Evolutionary conservation across 1,140 invertebrate genomes (phyloP).

Genomic region (Drosophila kanapiae): DNA sequence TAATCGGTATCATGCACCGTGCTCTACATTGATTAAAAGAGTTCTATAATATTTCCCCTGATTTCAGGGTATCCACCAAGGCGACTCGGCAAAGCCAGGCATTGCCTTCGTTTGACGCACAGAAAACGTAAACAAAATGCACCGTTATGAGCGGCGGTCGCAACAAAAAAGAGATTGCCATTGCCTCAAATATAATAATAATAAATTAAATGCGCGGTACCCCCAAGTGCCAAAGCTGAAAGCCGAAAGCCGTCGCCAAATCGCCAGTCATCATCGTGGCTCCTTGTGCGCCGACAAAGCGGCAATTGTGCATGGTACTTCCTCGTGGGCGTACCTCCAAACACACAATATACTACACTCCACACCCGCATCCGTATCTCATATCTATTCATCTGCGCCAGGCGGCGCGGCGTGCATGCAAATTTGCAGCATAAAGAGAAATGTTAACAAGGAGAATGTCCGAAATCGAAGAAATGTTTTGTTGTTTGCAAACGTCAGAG

Average conservation of each 20-base stretch:
- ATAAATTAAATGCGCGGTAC: constrained; percentile 53
- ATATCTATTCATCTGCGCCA: constrained; percentile 20
- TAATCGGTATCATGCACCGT: no score
- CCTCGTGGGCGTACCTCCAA: constrained; percentile 24
- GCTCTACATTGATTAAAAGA: not conserved
- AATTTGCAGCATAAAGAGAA: constrained; percentile 74
- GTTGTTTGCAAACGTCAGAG: constrained; percentile 62
- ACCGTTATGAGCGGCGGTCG: constrained; percentile 38
- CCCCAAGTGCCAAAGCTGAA: constrained; percentile 31
- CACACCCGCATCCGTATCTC: constrained; percentile 11
- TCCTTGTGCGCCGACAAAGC: constrained; percentile 60
- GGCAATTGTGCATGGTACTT: constrained; percentile 41
- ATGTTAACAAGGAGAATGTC: constrained; percentile 55
- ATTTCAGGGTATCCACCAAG: constrained; percentile 13
- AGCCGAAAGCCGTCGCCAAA: constrained; percentile 11
- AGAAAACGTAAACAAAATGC: constrained; percentile 54
- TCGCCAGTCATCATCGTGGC: constrained; percentile 53
- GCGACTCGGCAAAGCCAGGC: not conserved
- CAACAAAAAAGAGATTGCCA: constrained; percentile 19
- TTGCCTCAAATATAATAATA: constrained; percentile 51
- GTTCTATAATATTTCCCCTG: not conserved
- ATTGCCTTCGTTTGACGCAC: constrained; percentile 37
- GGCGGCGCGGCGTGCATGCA: constrained; percentile 48
- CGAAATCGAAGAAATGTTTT: constrained; percentile 6
- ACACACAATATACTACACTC: not conserved